phyloP scores from a whole-genome alignment of 2,113 vertebrate species.

The Suricata suricatta region DNA sequence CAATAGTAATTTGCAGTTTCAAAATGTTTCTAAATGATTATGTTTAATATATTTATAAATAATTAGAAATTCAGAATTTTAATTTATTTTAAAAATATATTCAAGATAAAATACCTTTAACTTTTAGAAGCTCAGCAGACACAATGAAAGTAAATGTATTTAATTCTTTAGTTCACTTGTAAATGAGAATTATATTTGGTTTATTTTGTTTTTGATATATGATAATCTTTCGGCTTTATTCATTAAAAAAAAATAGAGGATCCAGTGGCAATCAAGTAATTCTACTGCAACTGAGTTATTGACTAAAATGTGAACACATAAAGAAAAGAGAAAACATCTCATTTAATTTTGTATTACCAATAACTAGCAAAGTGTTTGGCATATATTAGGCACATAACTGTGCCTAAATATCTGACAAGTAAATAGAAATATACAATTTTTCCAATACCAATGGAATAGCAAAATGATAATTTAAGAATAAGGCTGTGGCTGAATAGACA shows the following conservation, averaged over 20 bases:
- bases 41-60: slow-evolving; percentile 24
- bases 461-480: slow-evolving; percentile 9
- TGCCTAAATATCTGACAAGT: not conserved
- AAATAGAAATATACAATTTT: not conserved
- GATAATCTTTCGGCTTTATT: not conserved
- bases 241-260: not conserved
- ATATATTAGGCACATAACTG: not conserved
- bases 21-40: not conserved
- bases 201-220: not conserved
- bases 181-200: not conserved
- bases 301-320: not conserved
- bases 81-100: not conserved
- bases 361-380: not conserved
- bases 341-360: not conserved
- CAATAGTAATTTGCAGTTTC: not conserved
- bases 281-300: not conserved
- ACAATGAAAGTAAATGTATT: not conserved
- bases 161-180: not conserved
- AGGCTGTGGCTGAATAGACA: not conserved
- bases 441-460: not conserved
- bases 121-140: not conserved
- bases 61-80: not conserved
- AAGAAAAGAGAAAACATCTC: not conserved
- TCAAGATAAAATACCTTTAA: not conserved
- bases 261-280: not conserved